Conservation (phyloP, 2,113 vertebrate species). For the Actinemys pallida region DNA sequence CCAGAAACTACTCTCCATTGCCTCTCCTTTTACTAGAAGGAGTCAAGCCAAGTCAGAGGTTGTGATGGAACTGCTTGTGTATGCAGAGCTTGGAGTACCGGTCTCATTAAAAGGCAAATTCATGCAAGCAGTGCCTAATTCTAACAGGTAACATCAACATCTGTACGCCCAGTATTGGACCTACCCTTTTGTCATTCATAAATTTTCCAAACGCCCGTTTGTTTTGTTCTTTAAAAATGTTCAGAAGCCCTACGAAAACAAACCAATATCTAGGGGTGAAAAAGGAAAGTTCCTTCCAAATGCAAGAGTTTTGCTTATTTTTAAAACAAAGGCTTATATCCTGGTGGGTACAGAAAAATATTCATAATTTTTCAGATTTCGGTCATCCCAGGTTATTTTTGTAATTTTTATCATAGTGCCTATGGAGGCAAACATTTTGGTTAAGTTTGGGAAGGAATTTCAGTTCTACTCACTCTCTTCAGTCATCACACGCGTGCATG, state of each 20-base stretch:
- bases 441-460: background rate
- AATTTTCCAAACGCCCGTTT: background rate
- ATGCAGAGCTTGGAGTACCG: rapidly evolving
- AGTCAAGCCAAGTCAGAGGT: rapidly evolving
- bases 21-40: background rate
- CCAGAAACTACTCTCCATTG: rapidly evolving
- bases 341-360: background rate
- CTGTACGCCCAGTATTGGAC: background rate
- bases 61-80: background rate
- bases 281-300: background rate
- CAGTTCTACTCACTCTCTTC: background rate
- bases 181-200: rapidly evolving
- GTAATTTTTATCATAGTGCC: background rate
- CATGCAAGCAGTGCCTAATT: background rate
- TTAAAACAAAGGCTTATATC: background rate
- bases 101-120: background rate
- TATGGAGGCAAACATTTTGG: background rate
- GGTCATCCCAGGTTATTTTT: background rate
- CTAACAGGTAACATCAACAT: background rate
- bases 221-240: background rate
- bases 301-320: rapidly evolving
- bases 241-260: background rate
- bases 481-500: background rate
- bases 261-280: rapidly evolving
- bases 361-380: background rate